These are phyloP conservation scores for Taurulus bubalis DNA, from an alignment of 2,113 vertebrate species.

Conservation along the genomic window DNA sequence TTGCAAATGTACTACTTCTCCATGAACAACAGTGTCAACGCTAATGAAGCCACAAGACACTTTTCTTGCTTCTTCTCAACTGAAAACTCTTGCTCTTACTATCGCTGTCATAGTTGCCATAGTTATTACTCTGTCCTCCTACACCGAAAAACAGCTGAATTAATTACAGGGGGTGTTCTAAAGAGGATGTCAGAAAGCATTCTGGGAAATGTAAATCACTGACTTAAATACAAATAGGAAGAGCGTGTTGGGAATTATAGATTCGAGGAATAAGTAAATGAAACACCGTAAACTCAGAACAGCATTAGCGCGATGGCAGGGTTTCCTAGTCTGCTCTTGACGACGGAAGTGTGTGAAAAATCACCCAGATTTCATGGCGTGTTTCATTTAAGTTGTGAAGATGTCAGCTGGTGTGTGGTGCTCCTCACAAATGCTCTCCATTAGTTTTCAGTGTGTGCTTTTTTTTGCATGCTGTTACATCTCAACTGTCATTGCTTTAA, in stretches of 20 bases:
- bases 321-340: constrained; percentile 26
- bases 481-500: constrained; percentile 63
- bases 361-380: constrained; percentile 69
- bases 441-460: constrained; percentile 40
- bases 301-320: constrained; percentile 5
- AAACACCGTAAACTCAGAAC: constrained; percentile 7
- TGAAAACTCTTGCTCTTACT: constrained; percentile 47
- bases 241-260: constrained; percentile 13
- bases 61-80: constrained; percentile 9
- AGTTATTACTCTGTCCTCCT: constrained; percentile 76
- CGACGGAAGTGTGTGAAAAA: constrained; percentile 43
- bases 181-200: constrained; percentile 57
- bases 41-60: neutral
- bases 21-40: neutral
- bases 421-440: constrained; percentile 59
- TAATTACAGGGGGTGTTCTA: constrained; percentile 68
- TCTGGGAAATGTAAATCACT: constrained; percentile 69
- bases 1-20: neutral
- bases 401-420: constrained; percentile 56
- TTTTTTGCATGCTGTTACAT: constrained; percentile 45
- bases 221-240: constrained; percentile 63
- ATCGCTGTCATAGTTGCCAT: constrained; percentile 65
- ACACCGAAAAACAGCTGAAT: constrained; percentile 69
- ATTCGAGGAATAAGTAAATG: constrained; percentile 8
- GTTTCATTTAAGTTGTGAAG: constrained; percentile 73